These are phyloP conservation scores for Tetranychus truncatus DNA, from an alignment of 2,888 invertebrate genomes.

Conservation along the genomic window DNA sequence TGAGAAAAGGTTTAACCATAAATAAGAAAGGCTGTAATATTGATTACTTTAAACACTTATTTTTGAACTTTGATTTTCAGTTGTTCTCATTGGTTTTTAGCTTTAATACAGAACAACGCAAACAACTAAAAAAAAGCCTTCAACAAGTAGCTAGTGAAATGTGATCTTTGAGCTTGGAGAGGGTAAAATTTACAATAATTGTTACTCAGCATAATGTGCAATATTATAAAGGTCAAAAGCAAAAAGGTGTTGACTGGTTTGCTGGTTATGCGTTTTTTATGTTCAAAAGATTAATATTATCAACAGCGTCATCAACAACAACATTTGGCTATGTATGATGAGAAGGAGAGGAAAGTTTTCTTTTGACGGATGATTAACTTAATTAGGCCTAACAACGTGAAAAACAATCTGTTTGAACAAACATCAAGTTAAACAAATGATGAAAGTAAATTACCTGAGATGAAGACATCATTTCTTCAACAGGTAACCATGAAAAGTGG, in stretches of 20 bases:
- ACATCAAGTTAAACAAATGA: background rate
- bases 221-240: background rate
- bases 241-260: background rate
- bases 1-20: too few relatives aligned
- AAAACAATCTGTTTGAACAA: background rate
- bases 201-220: too few relatives aligned
- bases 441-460: background rate
- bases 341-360: background rate
- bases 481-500: background rate
- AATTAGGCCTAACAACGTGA: background rate
- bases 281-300: background rate
- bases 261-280: background rate
- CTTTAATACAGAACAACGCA: too few relatives aligned
- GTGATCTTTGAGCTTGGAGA: background rate
- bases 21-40: too few relatives aligned
- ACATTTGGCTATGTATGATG: background rate
- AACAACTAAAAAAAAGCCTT: too few relatives aligned
- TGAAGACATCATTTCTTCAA: background rate
- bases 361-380: background rate
- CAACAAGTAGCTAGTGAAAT: too few relatives aligned
- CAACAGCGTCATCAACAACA: background rate
- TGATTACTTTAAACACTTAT: too few relatives aligned
- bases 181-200: background rate
- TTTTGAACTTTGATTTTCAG: too few relatives aligned
- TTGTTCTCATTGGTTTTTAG: too few relatives aligned